Evolutionary conservation across 2,888 invertebrate genomes (phyloP).

Genomic region (Taphrorychus bicolor): DNA sequence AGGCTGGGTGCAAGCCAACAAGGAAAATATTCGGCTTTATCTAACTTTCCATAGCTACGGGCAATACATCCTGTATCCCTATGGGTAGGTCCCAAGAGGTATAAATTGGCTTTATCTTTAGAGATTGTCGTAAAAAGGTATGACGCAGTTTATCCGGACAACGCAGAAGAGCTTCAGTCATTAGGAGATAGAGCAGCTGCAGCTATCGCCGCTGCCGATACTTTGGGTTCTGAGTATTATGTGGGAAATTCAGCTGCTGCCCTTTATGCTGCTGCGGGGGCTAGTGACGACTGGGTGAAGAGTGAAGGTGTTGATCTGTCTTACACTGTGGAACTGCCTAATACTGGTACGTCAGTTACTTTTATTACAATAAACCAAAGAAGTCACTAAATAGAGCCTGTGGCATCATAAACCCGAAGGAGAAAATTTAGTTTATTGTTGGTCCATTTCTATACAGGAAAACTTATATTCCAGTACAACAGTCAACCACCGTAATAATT

Average conservation of each 20-base stretch:
- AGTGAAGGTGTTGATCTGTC: constrained; percentile 63
- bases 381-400: no score
- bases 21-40: constrained; percentile 67
- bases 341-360: constrained; percentile 37
- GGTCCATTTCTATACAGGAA: no score
- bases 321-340: constrained; percentile 70
- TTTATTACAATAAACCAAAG: no score
- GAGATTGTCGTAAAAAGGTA: constrained; percentile 54
- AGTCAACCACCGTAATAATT: no score
- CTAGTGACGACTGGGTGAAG: constrained; percentile 72
- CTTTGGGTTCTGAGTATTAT: constrained; percentile 58
- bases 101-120: no score
- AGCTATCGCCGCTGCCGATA: constrained; percentile 55
- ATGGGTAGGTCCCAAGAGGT: no score
- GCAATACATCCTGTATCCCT: constrained; percentile 71
- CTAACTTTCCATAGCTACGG: constrained; percentile 81
- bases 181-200: constrained; percentile 59
- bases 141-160: constrained; percentile 62
- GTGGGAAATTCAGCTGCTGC: constrained; percentile 61
- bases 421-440: no score
- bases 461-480: no score
- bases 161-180: constrained; percentile 59
- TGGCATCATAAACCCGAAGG: no score
- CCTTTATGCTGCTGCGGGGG: constrained; percentile 66
- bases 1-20: constrained; percentile 61